These are phyloP conservation scores for Drosophila merina DNA, from an alignment of 2,888 invertebrate species.

Conservation along the genomic window DNA sequence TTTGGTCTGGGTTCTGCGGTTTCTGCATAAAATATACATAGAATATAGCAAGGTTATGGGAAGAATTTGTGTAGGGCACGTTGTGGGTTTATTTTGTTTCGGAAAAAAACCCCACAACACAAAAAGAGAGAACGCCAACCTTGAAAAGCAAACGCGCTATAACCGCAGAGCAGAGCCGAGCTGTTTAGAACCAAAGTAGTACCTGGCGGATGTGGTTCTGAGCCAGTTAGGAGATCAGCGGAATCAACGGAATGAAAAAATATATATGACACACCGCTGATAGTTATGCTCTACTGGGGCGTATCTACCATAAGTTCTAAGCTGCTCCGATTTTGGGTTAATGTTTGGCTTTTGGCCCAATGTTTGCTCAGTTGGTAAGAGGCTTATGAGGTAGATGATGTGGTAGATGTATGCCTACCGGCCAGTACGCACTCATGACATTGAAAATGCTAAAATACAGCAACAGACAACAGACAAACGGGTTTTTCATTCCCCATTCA, in stretches of 20 bases:
- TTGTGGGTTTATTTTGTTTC: constrained; percentile 11
- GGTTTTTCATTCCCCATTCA: constrained; percentile 52
- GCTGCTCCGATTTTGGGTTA: constrained; percentile 31
- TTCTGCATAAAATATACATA: constrained; percentile 23
- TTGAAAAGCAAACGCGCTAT: constrained; percentile 26
- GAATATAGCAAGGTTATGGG: constrained; percentile 48
- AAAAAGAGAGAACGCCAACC: constrained; percentile 22
- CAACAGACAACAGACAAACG: constrained; percentile 56
- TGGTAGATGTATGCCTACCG: constrained; percentile 1
- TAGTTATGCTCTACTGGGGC: constrained; percentile 47
- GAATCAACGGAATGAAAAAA: too few species aligned
- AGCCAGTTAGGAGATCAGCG: constrained; percentile 1
- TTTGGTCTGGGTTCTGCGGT: not conserved
- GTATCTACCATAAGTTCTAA: constrained; percentile 19
- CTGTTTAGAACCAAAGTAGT: constrained; percentile 14
- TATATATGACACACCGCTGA: constrained; percentile 36
- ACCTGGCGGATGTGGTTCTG: constrained; percentile 19
- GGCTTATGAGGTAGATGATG: constrained; percentile 7
- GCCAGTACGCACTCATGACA: constrained; percentile 54
- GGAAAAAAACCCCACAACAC: not conserved
- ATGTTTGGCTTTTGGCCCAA: constrained; percentile 25
- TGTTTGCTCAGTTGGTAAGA: constrained; percentile 30
- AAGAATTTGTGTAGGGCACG: constrained; percentile 32
- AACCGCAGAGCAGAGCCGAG: constrained; percentile 20
- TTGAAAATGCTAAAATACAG: constrained; percentile 67